Conservation (phyloP, 2,113 vertebrate species). For the Thryonomys swinderianus region DNA sequence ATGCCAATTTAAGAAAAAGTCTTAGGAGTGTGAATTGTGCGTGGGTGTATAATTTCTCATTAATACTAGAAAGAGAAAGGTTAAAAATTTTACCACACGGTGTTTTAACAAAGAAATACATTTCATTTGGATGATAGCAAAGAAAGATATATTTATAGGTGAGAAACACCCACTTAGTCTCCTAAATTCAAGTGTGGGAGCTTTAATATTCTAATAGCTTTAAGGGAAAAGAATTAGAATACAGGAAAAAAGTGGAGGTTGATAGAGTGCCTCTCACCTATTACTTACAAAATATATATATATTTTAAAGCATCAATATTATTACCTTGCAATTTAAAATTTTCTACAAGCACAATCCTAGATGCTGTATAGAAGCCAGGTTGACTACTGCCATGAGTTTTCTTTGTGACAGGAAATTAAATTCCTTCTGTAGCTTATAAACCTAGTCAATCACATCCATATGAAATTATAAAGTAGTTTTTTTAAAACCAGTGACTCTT, state of each 20-base stretch:
- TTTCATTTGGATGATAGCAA: constrained; percentile 79
- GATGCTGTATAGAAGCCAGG: not conserved
- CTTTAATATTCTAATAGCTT: constrained; percentile 62
- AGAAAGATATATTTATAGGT: constrained; percentile 77
- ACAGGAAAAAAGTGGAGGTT: constrained; percentile 40
- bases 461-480: not conserved
- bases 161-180: constrained; percentile 77
- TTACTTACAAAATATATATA: not conserved
- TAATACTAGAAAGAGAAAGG: constrained; percentile 64
- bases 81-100: constrained; percentile 73
- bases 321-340: not conserved
- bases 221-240: constrained; percentile 76
- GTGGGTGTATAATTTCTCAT: constrained; percentile 76
- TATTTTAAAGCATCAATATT: not conserved
- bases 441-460: not conserved
- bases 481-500: not conserved
- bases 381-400: not conserved
- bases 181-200: constrained; percentile 63
- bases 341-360: not conserved
- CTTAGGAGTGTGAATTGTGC: constrained; percentile 29
- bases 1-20: not conserved
- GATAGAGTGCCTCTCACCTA: not conserved
- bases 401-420: not conserved
- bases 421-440: not conserved
- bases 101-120: constrained; percentile 78